phyloP scores from a whole-genome alignment of 2,888 invertebrate species.

The Lepeophtheirus nordmannii region DNA sequence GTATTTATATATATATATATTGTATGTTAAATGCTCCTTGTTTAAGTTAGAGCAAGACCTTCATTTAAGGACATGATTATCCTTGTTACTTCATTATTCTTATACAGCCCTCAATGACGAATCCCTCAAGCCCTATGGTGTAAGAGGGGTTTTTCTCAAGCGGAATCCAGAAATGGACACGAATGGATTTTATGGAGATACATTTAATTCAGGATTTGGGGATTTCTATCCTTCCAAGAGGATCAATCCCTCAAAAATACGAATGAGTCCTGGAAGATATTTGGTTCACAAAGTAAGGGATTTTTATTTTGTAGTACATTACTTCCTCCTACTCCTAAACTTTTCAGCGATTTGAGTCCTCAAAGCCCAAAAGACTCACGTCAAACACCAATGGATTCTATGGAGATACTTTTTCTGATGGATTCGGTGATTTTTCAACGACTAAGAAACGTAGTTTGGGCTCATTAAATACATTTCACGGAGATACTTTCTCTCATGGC shows the following conservation, averaged over 20 bases:
- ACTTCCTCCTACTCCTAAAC: too few species aligned
- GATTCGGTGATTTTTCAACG: constrained; percentile 32
- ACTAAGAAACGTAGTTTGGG: constrained; percentile 27
- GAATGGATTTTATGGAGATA: constrained; percentile 33
- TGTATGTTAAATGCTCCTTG: too few species aligned
- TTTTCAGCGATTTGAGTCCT: constrained; percentile 3
- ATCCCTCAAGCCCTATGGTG: not conserved
- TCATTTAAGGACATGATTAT: too few species aligned
- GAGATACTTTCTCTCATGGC: constrained; percentile 32
- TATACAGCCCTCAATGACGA: too few species aligned
- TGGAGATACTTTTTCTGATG: constrained; percentile 32
- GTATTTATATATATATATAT: too few species aligned
- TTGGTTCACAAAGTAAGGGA: constrained; percentile 2
- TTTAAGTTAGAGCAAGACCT: too few species aligned
- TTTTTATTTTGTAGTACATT: not conserved
- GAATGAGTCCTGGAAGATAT: not conserved
- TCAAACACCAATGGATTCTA: constrained; percentile 30
- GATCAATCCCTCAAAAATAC: constrained; percentile 1
- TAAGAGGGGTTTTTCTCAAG: constrained; percentile 23
- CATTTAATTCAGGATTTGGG: constrained; percentile 32
- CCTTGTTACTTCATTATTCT: too few species aligned
- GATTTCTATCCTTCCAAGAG: constrained; percentile 33
- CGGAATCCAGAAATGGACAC: constrained; percentile 30
- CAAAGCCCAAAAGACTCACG: constrained; percentile 29
- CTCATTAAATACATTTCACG: constrained; percentile 30